Base-by-base conservation (phyloP, 1,140 invertebrate genomes). In the Plutomurus gul region DNA sequence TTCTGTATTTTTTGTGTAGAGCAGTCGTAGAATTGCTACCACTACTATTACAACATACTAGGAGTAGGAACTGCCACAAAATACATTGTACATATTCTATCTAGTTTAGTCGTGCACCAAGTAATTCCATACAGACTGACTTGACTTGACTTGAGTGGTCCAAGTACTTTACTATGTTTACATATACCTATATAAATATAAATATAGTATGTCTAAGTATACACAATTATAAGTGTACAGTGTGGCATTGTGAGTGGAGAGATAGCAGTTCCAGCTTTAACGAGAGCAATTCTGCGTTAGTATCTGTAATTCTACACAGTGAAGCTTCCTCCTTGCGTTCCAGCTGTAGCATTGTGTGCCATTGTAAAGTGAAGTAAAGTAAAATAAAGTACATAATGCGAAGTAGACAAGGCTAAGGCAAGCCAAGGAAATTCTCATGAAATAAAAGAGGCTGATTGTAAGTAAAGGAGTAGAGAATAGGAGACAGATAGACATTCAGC, bases 391-490 rank as follows among this genome's bases (percentile, higher is more conserved):
- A n/a, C n/a, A n/a, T n/a, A 65, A 65, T 65, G 56, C 27, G 56
- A 65, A 65, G 13, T 25, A 65, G 25, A 65, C 22, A 65, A 65
- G n/a, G 16, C 10, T 33, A 36, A 16, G 22, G 16, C 25, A 33
- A 65, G 56, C 27, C 56, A 65, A 65, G 56, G 27, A 65, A 65
- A 65, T 33, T 65, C 56, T 65, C 56, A 25, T 72, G 70, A 46
- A 72, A 46, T 40, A 72, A 72, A 46, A 72, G 70, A 72, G 36
- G 39, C 36, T 40, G 36, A 72, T 72, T 72, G 36, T 43, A 72
- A 39, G 36, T 72, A 46, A 13, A 72, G n/a, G 37, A 27, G 56
- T 4, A 43, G 40, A 47, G 70, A 43, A 78, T 33, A 72, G 46
- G 30, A 16, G 70, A 72, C 36, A 72, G 70, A 72, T 39, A 39